Percentiles rank a stretch among this genome's conserved stretches.
Conservation (phyloP, 1,140 invertebrate genomes). For the Drosophila grimshawi region DNA sequence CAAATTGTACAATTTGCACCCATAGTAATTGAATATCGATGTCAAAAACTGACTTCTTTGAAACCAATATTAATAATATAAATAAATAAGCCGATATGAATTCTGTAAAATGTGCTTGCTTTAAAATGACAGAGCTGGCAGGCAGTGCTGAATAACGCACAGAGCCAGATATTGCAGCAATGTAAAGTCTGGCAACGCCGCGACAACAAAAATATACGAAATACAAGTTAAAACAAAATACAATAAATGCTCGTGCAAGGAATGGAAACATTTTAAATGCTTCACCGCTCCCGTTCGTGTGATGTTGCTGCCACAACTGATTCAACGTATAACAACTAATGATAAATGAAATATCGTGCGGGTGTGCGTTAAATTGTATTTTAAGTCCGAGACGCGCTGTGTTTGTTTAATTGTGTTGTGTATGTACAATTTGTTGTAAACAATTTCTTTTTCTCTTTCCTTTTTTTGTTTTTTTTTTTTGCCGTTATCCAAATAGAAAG, state of each 20-base stretch:
- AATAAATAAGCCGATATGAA: no score
- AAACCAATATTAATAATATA: no score
- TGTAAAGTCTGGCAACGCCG: conserved; percentile 33
- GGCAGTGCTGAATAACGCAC: conserved; percentile 33
- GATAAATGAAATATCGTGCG: conserved; percentile 40
- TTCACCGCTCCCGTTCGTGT: conserved; percentile 48
- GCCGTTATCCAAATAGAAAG: conserved; percentile 52
- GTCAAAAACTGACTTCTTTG: no score
- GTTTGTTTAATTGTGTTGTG: conserved; percentile 44
- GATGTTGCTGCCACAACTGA: conserved; percentile 43
- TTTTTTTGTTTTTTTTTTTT: conserved; percentile 23
- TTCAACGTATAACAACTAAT: conserved; percentile 27
- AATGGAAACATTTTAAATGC: conserved; percentile 55
- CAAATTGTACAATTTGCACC: no score
- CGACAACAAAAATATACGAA: conserved; percentile 56
- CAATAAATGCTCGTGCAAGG: conserved; percentile 52
- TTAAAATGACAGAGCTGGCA: background rate
- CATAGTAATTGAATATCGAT: no score
- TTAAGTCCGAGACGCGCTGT: conserved; percentile 39
- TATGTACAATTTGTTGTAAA: conserved; percentile 40
- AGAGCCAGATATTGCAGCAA: background rate
- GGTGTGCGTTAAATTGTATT: conserved; percentile 50
- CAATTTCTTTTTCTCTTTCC: conserved; percentile 20
- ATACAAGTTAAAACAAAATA: conserved; percentile 55
- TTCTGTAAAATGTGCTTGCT: conserved; percentile 1